A percentile compares a stretch with the other conserved stretches of the same genome.
These are phyloP conservation scores for Furnarius figulus DNA, from an alignment of 2,113 vertebrate genomes.

Conservation along the genomic window DNA sequence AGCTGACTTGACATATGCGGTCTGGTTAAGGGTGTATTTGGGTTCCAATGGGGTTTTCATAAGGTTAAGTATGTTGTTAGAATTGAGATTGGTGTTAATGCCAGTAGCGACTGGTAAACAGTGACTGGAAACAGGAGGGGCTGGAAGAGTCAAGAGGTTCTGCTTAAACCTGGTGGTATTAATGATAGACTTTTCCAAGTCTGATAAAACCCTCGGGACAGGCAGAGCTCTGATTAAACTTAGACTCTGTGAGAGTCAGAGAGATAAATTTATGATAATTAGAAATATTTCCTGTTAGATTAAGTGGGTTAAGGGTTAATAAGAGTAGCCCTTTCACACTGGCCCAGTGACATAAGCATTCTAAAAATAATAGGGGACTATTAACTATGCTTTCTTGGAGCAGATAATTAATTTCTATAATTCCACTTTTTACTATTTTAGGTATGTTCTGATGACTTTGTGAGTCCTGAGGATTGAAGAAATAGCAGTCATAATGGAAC, in stretches of 20 bases:
- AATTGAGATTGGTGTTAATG: background rate
- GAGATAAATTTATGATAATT: background rate
- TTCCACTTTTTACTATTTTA: background rate
- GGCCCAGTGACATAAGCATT: background rate
- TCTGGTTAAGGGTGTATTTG: background rate
- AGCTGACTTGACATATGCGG: background rate
- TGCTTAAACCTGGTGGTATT: background rate
- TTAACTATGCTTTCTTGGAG: background rate
- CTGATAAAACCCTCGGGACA: background rate
- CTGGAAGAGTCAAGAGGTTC: background rate
- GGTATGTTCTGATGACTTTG: background rate
- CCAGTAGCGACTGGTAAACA: background rate
- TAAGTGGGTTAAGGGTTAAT: background rate
- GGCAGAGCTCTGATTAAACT: background rate
- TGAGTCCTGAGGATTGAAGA: background rate
- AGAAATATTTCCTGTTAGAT: background rate
- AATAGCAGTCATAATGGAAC: background rate
- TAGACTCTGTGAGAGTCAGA: background rate
- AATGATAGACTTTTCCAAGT: background rate
- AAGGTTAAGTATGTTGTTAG: background rate
- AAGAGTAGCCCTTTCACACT: background rate
- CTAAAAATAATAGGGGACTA: background rate
- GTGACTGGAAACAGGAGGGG: background rate
- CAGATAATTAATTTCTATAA: background rate
- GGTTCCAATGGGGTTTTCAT: background rate